Percentiles rank a stretch among this genome's conserved stretches.
Evolutionary conservation across 2,888 invertebrate genomes (phyloP).

Genomic region (Timema cristinae): DNA sequence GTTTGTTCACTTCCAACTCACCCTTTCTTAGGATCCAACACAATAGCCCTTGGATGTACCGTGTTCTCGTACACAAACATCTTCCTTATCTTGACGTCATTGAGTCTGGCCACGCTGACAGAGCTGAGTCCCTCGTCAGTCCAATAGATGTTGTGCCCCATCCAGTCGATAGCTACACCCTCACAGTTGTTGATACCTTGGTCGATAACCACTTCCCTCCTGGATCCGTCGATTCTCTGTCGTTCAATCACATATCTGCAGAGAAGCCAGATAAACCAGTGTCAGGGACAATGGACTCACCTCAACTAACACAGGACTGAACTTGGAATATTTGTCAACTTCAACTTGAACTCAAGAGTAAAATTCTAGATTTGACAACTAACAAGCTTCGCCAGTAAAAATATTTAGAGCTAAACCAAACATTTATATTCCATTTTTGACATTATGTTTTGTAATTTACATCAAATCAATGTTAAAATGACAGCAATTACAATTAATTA

Average conservation of each 20-base stretch:
- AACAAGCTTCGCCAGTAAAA: too few relatives aligned
- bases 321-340: too few relatives aligned
- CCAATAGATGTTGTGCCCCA: conserved; percentile 79
- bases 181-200: conserved; percentile 61
- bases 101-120: conserved; percentile 64
- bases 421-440: too few relatives aligned
- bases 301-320: too few relatives aligned
- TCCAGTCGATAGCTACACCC: conserved; percentile 80
- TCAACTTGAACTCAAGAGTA: too few relatives aligned
- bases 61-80: conserved; percentile 54
- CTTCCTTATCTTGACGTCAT: conserved; percentile 52
- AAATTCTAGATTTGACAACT: too few relatives aligned
- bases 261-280: too few relatives aligned
- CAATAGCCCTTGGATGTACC: conserved; percentile 63
- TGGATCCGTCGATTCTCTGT: conserved; percentile 58
- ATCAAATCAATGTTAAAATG: too few relatives aligned
- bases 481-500: too few relatives aligned
- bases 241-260: conserved; percentile 58
- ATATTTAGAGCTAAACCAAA: too few relatives aligned
- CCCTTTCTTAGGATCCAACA: conserved; percentile 63
- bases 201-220: conserved; percentile 54
- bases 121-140: conserved; percentile 67
- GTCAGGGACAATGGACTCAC: too few relatives aligned
- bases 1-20: conserved; percentile 2
- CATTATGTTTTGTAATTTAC: too few relatives aligned